Conservation (phyloP, 2,888 invertebrate genomes). For the Ctena decussata region DNA sequence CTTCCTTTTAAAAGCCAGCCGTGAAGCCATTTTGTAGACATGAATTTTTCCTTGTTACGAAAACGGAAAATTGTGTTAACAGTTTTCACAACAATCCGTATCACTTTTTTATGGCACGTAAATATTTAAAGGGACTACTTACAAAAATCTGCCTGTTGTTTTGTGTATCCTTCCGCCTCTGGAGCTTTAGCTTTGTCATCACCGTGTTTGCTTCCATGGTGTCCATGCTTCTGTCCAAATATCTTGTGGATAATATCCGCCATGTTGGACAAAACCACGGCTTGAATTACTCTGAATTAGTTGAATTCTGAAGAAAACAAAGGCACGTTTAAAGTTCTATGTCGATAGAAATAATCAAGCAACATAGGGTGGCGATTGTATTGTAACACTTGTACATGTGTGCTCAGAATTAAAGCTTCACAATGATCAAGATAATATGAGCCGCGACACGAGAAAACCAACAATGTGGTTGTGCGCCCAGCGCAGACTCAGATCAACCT, state of each 20-base stretch:
- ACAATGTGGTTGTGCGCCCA: too few species aligned
- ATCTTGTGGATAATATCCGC: constrained; percentile 80
- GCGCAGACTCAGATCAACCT: too few species aligned
- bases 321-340: too few species aligned
- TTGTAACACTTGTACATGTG: too few species aligned
- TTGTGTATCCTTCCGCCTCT: constrained; percentile 66
- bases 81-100: not conserved
- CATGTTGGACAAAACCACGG: constrained; percentile 62
- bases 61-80: not conserved
- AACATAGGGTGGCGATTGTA: too few species aligned
- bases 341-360: too few species aligned
- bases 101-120: not conserved
- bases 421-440: too few species aligned
- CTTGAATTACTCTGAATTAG: not conserved
- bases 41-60: too few species aligned
- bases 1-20: not conserved
- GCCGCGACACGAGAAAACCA: too few species aligned
- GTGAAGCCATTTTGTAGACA: not conserved
- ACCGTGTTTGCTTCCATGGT: constrained; percentile 61
- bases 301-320: not conserved
- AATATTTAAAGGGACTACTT: constrained; percentile 49
- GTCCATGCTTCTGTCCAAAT: constrained; percentile 70
- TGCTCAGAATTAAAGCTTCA: too few species aligned
- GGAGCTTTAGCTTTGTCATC: constrained; percentile 62
- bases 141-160: constrained; percentile 74